Base-by-base conservation (phyloP, 92 coral and sea anemone species). In the Epizoanthus rinbou region DNA sequence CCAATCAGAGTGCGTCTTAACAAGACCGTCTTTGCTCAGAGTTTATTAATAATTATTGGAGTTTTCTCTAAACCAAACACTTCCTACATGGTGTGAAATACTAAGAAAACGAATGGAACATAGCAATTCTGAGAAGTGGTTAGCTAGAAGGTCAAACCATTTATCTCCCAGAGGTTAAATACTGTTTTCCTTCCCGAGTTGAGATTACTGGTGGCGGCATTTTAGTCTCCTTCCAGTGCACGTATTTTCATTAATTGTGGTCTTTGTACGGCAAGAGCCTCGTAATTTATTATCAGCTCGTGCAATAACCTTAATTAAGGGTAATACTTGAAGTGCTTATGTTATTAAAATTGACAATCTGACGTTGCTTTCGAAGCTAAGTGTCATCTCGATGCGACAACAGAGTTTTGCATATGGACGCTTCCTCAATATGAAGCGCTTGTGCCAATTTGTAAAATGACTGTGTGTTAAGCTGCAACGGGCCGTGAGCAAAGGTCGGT, bases 281-380 rank as follows among this genome's bases (percentile, higher is more conserved):
- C 88, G 92, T 88, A 91, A 88, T 87, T 80, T 87, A 75, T 88
- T 86, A 88, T 86, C 90, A 83, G 86, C 76, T 73, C 60, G 86
- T 62, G 93, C 93, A 86, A 91, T 89, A 89, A 87, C 79, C 83
- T 88, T 93, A 93, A 93, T 93, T 89, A 91, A 91, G 89, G 91
- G 80, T 73, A 88, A 87, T 86, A 87, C 90, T 85, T 85, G 82
- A 93, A 91, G 93, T 91, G 82, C 91, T 93, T 88, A 88, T 91
- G 86, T 88, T 76, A 85, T 91, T 91, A 81, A 86, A 87, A 84
- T 86, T 86, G 89, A 75, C 98, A 93, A 88, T 93, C 94, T 88
- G 86, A 79, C 90, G 90, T 88, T 85, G 50, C 80, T 74, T 93
- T 91, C 81, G 89, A 87, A 91, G 86, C 86, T 74, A 85, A 70